These are phyloP conservation scores for Corydoras sp. DNA, from an alignment of 2,113 vertebrate genomes.

Conservation along the genomic window DNA sequence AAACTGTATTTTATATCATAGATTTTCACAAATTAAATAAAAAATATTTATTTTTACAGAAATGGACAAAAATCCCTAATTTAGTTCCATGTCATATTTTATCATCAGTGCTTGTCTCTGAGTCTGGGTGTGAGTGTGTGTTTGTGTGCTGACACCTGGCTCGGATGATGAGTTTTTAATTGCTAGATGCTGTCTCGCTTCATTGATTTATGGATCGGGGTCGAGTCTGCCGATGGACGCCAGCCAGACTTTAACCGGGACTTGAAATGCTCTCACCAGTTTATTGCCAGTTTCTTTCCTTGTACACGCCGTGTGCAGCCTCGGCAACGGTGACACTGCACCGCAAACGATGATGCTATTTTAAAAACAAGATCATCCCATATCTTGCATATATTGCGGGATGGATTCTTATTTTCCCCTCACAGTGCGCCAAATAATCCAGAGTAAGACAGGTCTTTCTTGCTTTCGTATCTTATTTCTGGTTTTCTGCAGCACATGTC, in stretches of 20 bases:
- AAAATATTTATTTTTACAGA: too few species aligned
- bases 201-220: slow-evolving; percentile 40
- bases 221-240: slow-evolving; percentile 33
- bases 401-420: background rate
- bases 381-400: background rate
- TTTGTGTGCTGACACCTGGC: slow-evolving; percentile 16
- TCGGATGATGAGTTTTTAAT: slow-evolving; percentile 5
- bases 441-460: background rate
- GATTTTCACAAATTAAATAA: too few species aligned
- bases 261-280: slow-evolving; percentile 32
- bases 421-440: background rate
- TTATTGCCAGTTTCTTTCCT: slow-evolving; percentile 5
- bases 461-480: background rate
- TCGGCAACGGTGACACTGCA: background rate
- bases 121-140: too few species aligned
- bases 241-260: slow-evolving; percentile 34
- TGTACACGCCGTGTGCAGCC: background rate
- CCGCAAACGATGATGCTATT: background rate
- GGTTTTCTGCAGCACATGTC: background rate
- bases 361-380: background rate
- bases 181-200: slow-evolving; percentile 22
- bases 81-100: too few species aligned
- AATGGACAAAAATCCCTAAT: too few species aligned
- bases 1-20: too few species aligned
- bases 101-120: too few species aligned